Percentiles rank a stretch among this genome's conserved stretches.
Evolutionary conservation across 2,888 invertebrate genomes (phyloP).

Genomic region (Lacanobia wlatinum): DNA sequence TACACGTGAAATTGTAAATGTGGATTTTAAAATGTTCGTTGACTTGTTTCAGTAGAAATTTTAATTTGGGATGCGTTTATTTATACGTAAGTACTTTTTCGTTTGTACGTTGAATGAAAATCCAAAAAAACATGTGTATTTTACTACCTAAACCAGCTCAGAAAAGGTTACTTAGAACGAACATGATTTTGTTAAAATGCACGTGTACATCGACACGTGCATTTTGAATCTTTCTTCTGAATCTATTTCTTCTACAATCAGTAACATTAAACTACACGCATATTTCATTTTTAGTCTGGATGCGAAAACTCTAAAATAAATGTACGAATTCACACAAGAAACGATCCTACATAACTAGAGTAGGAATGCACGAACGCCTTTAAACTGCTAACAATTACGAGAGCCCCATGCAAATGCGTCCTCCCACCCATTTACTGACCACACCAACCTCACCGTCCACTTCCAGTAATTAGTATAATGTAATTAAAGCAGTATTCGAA

Average conservation of each 20-base stretch:
- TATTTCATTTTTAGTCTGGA: background rate
- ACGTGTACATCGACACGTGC: too few relatives aligned
- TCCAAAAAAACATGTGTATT: too few relatives aligned
- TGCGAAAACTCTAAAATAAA: background rate
- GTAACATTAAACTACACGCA: background rate
- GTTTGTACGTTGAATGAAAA: too few relatives aligned
- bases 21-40: conserved; percentile 20
- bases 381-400: background rate
- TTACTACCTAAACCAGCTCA: too few relatives aligned
- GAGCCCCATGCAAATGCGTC: background rate
- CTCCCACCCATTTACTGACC: background rate
- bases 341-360: background rate
- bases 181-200: too few relatives aligned
- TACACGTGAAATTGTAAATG: conserved; percentile 33
- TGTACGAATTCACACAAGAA: background rate
- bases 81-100: background rate
- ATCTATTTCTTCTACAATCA: too few relatives aligned
- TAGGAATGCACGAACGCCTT: background rate
- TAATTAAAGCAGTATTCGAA: conserved; percentile 18
- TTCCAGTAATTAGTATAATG: conserved; percentile 2
- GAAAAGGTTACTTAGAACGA: too few relatives aligned
- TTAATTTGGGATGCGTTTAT: background rate
- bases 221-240: too few relatives aligned
- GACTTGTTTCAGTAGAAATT: conserved; percentile 18
- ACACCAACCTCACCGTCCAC: background rate